Base-by-base conservation (phyloP, 2,888 invertebrate genomes). In the Athripsodes cinereus region DNA sequence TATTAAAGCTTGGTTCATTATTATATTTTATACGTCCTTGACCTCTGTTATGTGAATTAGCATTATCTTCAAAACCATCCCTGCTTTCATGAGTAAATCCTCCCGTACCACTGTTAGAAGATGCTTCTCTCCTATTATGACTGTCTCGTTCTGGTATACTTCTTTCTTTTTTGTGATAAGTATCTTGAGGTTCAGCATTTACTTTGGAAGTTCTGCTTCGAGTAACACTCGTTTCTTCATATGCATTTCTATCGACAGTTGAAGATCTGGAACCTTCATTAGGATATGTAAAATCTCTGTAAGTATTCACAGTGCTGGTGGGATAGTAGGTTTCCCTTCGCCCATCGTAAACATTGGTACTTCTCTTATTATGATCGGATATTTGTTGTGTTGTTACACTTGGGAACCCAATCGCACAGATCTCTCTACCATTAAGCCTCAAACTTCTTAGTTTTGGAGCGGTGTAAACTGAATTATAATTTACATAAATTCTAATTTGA, bases 401-500 rank as follows among this genome's bases (percentile, higher is more conserved):
- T 35, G 49, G 40, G 2, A 40, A 26, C 10, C 26, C 13, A 6
- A 47, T 11, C n/a, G 21, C 21, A 65, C 83, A 83, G 8, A 84
- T 81, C 53, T 81, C 80, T 60, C 80, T 72, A 0, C 83, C 84
- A 60, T 85, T 85, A 22, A 84, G 69, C 40, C 77, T 66, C 26
- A 85, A 80, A 3, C 71, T 72, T 58, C 69, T 69, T 1, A 83
- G 66, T 57, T 72, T 75, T 0, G 85, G 85, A 0, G 76, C 69
- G 20, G 72, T 72, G 50, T 71, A 73, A 1, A 73, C 66, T 1
- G 74, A 71, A 65, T 81, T 79, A 69, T 81, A 84, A 60, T 81
- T 81, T 1, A 84, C 81, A 69, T 83, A 84, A 69, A 85, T 82
- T 2, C 81, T 71, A 10, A 84, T 75, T 0, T 79, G 69, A 1